These are phyloP conservation scores for Hymenopus coronatus DNA, from an alignment of 2,888 invertebrate species.

Conservation along the genomic window DNA sequence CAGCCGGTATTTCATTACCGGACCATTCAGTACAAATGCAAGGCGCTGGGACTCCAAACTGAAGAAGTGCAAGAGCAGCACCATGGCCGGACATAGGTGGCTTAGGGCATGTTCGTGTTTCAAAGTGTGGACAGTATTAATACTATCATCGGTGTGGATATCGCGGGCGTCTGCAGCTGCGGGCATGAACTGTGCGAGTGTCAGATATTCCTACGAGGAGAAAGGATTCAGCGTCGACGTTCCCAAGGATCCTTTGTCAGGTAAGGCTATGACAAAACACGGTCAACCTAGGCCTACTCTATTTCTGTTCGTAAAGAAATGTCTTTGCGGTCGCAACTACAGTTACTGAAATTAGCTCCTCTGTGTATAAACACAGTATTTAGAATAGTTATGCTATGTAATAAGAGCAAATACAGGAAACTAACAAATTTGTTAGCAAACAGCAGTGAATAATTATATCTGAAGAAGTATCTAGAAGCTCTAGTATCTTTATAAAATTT, in stretches of 20 bases:
- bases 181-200: conserved; percentile 36
- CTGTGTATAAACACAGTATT: too few relatives aligned
- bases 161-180: conserved; percentile 26
- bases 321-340: too few relatives aligned
- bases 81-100: conserved; percentile 10
- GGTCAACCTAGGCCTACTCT: not conserved
- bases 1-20: conserved; percentile 23
- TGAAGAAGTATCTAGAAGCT: too few relatives aligned
- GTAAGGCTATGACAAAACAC: not conserved
- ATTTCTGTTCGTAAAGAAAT: not conserved
- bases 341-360: too few relatives aligned
- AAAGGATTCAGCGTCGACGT: conserved; percentile 23
- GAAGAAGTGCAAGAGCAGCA: not conserved
- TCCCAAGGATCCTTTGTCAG: conserved; percentile 27
- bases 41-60: not conserved
- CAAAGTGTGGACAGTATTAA: conserved; percentile 20
- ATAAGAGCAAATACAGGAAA: too few relatives aligned
- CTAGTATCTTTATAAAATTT: too few relatives aligned
- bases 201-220: conserved; percentile 26
- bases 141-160: conserved; percentile 3
- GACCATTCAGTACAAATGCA: conserved; percentile 20
- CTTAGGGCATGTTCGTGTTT: not conserved
- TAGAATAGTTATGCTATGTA: too few relatives aligned
- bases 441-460: too few relatives aligned
- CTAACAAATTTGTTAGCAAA: too few relatives aligned